Conservation (phyloP, 2,888 invertebrate species). For the Pristionchus japonicus region DNA sequence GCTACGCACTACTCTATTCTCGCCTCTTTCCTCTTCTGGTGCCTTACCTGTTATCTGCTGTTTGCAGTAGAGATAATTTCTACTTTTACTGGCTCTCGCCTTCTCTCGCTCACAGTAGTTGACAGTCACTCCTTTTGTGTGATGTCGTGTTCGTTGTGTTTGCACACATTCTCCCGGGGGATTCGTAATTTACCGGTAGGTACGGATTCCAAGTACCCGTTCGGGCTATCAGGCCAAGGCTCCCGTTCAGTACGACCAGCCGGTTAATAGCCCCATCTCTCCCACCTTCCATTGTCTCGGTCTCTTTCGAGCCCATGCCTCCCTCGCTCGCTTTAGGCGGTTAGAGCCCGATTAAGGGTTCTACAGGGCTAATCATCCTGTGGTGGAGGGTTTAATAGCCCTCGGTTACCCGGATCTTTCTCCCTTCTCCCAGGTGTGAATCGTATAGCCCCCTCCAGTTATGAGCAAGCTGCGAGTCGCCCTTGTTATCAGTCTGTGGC, state of each 20-base stretch:
- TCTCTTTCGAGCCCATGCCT: neutral
- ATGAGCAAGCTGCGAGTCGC: neutral
- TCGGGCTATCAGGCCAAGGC: neutral
- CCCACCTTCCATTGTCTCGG: neutral
- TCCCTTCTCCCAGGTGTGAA: neutral
- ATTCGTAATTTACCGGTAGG: conserved; percentile 14
- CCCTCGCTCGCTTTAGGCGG: neutral
- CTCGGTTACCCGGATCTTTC: neutral
- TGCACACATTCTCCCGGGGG: neutral
- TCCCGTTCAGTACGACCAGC: conserved; percentile 12
- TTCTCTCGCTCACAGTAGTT: neutral
- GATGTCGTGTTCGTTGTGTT: neutral
- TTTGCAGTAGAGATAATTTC: conserved; percentile 36
- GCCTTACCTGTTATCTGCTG: conserved; percentile 14
- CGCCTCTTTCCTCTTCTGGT: neutral
- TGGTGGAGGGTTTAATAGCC: neutral
- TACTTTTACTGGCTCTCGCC: conserved; percentile 10
- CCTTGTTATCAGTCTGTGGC: conserved; percentile 21
- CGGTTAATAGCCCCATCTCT: conserved; percentile 17
- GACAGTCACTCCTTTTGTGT: conserved; percentile 29
- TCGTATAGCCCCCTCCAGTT: neutral
- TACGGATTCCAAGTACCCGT: neutral
- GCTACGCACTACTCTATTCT: neutral
- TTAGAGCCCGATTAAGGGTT: conserved; percentile 26
- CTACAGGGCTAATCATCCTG: conserved; percentile 8